phyloP scores from a whole-genome alignment of 2,888 invertebrate species.

The Epinotia ramella region DNA sequence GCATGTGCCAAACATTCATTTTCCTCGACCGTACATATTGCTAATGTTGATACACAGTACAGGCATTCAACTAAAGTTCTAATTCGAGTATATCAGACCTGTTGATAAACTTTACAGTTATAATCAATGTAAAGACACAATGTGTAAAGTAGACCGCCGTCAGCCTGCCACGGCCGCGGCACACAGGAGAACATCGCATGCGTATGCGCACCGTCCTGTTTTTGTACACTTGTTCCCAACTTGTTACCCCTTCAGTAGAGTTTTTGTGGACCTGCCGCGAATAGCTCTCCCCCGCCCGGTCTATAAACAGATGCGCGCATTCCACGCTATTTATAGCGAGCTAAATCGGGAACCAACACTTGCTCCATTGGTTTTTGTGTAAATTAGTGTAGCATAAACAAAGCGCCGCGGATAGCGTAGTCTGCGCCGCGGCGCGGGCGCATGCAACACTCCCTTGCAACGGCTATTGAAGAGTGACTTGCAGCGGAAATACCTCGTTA shows the following conservation, averaged over 20 bases:
- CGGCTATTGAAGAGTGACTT: constrained; percentile 6
- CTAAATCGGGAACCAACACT: constrained; percentile 74
- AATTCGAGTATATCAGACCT: too few species aligned
- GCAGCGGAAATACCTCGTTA: constrained; percentile 20
- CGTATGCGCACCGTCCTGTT: constrained; percentile 49
- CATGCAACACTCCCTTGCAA: background rate
- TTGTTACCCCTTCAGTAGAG: constrained; percentile 52
- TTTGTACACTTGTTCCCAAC: constrained; percentile 69
- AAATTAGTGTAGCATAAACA: constrained; percentile 31
- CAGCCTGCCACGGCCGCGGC: background rate
- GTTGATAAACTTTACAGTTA: too few species aligned
- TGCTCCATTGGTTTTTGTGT: constrained; percentile 50
- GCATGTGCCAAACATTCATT: too few species aligned
- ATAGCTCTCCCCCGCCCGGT: constrained; percentile 73
- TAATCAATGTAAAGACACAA: background rate
- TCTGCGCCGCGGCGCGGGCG: background rate
- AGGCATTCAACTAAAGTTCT: too few species aligned
- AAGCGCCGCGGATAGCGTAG: constrained; percentile 1
- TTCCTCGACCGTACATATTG: too few species aligned
- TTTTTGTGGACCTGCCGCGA: constrained; percentile 60
- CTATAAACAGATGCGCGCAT: constrained; percentile 81
- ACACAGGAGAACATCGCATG: background rate
- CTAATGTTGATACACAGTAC: too few species aligned
- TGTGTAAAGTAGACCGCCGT: background rate
- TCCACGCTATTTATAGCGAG: constrained; percentile 74